Base-by-base conservation (phyloP, 2,888 invertebrate species). In the Phymatocera aterrima region DNA sequence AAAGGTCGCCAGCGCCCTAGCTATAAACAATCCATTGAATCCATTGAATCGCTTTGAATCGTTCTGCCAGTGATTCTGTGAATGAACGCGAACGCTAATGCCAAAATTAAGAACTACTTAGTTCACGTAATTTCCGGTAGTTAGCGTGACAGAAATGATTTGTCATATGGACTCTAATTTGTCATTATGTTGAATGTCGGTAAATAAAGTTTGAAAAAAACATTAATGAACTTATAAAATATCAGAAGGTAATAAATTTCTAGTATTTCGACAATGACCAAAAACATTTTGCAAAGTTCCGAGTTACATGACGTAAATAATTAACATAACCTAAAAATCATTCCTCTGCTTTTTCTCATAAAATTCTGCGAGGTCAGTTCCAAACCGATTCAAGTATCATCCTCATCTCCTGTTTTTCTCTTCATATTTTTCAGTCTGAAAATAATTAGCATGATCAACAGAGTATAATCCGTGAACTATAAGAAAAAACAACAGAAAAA, bases 91-190 rank as follows among this genome's bases (percentile, higher is more conserved):
- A 18, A 21, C 51, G 2, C 18, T 51, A 51, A 10, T 3, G 51
- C 24, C 21, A 21, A 51, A 18, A 15, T 28, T 28, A 10, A 1
- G 24, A 57, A 57, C 21, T 51, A 10, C 28, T 18, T 57, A 34
- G 37, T 64, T 34, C 15, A 10, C n/a, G 2, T 18, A 18, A 37
- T 1, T 18, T 64, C 57, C 57, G 15, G 12, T 3, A 24, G 24
- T 43, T 65, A 21, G 43, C 43, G 65, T 46, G 43, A 68, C 15
- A 68, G 34, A 46, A 46, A 68, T 68, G 65, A 68, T 68, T 68
- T 43, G 65, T 43, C 46, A 68, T 4, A 68, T n/a, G n/a, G n/a
- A n/a, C n/a, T n/a, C n/a, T 68, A 43, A 68, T 68, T 68, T 43
- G 65, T 43, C 46, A 68, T 4, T 43, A 68, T 68, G 65, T 15